phyloP scores from a whole-genome alignment of 1,140 invertebrate species.

The Trigoniulus corallinus region DNA sequence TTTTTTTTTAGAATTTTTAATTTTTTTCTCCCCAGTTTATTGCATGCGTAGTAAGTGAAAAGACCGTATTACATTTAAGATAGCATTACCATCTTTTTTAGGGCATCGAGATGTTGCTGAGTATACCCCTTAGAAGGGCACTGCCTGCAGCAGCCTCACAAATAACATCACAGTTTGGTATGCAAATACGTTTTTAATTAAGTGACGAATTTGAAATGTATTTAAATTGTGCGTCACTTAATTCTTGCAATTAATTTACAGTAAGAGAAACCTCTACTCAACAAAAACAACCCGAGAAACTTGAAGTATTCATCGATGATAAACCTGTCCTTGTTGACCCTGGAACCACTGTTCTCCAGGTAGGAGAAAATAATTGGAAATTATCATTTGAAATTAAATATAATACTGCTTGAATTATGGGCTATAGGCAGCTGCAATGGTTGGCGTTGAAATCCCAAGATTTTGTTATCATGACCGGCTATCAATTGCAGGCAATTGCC shows the following conservation, averaged over 20 bases:
- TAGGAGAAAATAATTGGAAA: slow-evolving; percentile 22
- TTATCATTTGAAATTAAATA: not conserved
- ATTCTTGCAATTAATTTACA: not conserved
- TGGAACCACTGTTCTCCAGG: slow-evolving; percentile 93
- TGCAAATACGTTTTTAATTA: not conserved
- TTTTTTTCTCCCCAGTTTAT: no score
- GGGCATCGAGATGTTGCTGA: not conserved
- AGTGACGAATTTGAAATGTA: no score
- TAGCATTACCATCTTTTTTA: no score
- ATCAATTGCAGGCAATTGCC: slow-evolving; percentile 93
- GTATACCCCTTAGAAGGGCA: not conserved
- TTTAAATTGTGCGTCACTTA: not conserved
- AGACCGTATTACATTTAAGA: no score
- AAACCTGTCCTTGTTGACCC: slow-evolving; percentile 84
- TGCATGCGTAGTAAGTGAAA: no score
- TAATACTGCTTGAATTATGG: no score
- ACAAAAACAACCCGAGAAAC: slow-evolving; percentile 42
- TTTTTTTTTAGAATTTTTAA: no score
- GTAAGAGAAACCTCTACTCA: slow-evolving; percentile 15
- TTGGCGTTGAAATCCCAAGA: slow-evolving; percentile 93
- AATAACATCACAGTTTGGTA: not conserved
- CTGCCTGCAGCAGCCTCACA: not conserved
- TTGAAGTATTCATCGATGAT: slow-evolving; percentile 97
- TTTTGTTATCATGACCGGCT: slow-evolving; percentile 99
- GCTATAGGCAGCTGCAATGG: slow-evolving; percentile 74